Evolutionary conservation across 2,888 invertebrate genomes (phyloP).

Genomic region (Eulithis prunata): DNA sequence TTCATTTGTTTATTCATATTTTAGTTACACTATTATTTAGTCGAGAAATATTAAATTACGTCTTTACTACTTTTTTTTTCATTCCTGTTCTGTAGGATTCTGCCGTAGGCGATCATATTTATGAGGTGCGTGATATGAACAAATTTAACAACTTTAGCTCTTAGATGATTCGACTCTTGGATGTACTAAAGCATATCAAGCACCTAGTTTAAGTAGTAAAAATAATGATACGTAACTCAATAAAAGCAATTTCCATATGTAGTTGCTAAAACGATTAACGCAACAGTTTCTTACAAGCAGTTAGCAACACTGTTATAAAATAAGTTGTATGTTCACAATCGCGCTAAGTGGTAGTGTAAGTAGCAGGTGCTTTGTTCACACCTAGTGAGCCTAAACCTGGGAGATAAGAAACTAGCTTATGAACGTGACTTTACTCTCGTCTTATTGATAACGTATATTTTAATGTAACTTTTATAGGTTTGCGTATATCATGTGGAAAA

Average conservation of each 20-base stretch:
- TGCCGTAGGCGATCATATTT: slow-evolving; percentile 10
- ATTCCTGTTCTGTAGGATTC: slow-evolving; percentile 2
- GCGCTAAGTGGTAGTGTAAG: slow-evolving; percentile 51
- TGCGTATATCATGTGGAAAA: no score
- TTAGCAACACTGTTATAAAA: slow-evolving; percentile 16
- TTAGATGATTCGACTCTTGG: neutral
- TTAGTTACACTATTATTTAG: neutral
- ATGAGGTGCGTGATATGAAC: slow-evolving; percentile 12
- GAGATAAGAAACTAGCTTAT: neutral
- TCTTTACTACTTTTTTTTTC: slow-evolving; percentile 19
- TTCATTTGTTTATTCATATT: no score
- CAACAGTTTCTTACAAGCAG: slow-evolving; percentile 9
- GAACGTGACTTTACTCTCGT: neutral
- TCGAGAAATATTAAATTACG: neutral
- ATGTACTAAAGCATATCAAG: neutral
- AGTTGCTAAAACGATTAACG: slow-evolving; percentile 15
- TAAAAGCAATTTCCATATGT: neutral
- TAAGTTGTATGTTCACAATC: slow-evolving; percentile 26
- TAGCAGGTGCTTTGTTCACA: slow-evolving; percentile 48
- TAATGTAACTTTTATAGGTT: no score
- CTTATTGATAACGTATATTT: no score
- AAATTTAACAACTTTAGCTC: slow-evolving; percentile 1
- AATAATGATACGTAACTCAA: neutral
- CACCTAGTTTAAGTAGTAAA: no score
- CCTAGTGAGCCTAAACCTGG: slow-evolving; percentile 18